Conservation (phyloP, 2,797 vertebrate genomes). For the Enteromius paludinosus region DNA sequence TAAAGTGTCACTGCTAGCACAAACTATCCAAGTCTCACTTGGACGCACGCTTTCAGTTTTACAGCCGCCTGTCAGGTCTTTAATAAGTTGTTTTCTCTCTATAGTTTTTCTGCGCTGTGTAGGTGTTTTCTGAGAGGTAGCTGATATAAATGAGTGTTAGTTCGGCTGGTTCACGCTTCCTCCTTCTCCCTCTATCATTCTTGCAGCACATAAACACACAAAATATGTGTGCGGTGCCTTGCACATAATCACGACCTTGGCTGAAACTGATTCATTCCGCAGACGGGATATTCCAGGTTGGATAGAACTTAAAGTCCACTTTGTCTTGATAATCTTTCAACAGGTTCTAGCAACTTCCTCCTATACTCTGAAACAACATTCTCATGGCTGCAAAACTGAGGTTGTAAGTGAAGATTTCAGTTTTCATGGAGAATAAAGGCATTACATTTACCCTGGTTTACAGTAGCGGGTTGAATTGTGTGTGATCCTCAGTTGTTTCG, state of each 20-base stretch:
- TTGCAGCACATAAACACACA: conserved; percentile 10
- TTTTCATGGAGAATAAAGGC: background rate
- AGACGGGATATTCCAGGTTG: background rate
- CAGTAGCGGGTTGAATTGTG: background rate
- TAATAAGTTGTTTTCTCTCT: conserved; percentile 15
- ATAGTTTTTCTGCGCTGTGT: background rate
- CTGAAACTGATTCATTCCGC: conserved; percentile 16
- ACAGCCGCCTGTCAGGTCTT: conserved; percentile 7
- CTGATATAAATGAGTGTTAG: conserved; percentile 32
- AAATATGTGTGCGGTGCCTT: background rate
- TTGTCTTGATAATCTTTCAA: background rate
- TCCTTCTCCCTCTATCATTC: conserved; percentile 26
- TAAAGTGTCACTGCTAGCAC: background rate
- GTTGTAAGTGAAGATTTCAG: background rate
- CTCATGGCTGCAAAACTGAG: background rate
- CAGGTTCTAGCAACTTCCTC: background rate
- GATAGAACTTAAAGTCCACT: background rate
- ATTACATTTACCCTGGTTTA: background rate
- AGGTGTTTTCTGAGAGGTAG: conserved; percentile 35
- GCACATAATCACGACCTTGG: conserved; percentile 19
- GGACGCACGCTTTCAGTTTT: background rate
- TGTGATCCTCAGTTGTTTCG: background rate
- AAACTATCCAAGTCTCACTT: conserved; percentile 8
- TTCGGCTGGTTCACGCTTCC: background rate
- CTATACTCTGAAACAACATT: background rate